Evolutionary conservation across 2,888 invertebrate genomes (phyloP), one percentile per base, ranked within the genome.

Genomic region (Peribatodes rhomboidaria): DNA sequence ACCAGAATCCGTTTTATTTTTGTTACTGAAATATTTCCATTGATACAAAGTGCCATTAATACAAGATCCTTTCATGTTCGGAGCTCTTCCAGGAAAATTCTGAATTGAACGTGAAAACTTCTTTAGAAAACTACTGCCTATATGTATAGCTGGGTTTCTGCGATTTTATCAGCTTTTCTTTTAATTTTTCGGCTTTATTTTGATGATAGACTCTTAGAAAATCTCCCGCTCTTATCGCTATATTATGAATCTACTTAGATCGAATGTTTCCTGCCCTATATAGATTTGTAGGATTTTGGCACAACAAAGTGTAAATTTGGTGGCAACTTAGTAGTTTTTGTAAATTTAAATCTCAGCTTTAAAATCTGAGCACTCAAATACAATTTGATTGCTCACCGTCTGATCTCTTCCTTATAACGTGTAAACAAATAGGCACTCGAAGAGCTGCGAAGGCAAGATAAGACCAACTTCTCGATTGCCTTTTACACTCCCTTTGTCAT

Each of bases 401-500:
- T 39, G 18, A 53, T 53, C 54, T 37, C 37, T 22, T 60, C 18
- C 55, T 16, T 6, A 16, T 49, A 62, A 52, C 41, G 49, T 59
- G 65, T 65, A 62, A 62, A 68, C 62, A 68, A 62, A 52, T 61
- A n/a, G n/a, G n/a, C n/a, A 61, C 49, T 49, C 14, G 57, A 50
- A 37, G 22, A n/a, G 35, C 58, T 65, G 59, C 39, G 65, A 22
- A 44, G 50, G 37, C 37, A 39, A 56, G 58, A 65, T 60, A 58
- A 52, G 60, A 22, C 56, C 50, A 59, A 59, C 47, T 62, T 56
- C 53, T 57, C 61, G 71, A 64, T 54, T 60, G 67, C 68, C 61
- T 68, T 71, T 71, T 73, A 55, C 42, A 22, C 64, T 65, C 59
- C 64, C 65, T 81, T 82, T 83, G 79, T 81, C 56, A 81, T 79